A percentile compares a stretch with the other conserved stretches of the same genome.
Conservation (phyloP, 2,888 invertebrate species). For the Napeogenes inachia region DNA sequence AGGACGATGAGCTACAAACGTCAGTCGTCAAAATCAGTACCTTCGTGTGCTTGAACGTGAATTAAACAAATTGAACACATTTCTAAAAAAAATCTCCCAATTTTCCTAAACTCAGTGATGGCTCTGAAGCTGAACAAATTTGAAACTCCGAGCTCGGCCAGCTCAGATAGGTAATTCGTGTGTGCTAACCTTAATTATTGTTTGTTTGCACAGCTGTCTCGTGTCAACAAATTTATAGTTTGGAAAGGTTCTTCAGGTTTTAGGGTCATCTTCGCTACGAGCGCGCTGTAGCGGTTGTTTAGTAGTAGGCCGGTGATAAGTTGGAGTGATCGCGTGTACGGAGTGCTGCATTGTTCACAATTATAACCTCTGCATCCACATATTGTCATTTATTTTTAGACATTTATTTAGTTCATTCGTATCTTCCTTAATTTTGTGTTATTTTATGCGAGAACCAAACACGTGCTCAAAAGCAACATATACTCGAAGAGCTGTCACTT, state of each 20-base stretch:
- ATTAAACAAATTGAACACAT: constrained; percentile 38
- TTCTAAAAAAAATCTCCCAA: constrained; percentile 29
- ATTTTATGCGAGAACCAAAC: constrained; percentile 46
- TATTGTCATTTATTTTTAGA: constrained; percentile 74
- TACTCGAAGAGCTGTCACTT: constrained; percentile 32
- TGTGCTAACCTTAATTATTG: constrained; percentile 57
- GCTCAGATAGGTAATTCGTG: constrained; percentile 89
- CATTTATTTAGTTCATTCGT: constrained; percentile 67
- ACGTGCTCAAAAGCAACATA: constrained; percentile 55
- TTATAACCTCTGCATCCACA: constrained; percentile 64
- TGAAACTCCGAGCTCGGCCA: constrained; percentile 93
- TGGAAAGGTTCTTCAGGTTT: constrained; percentile 43
- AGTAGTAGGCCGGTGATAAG: constrained; percentile 48
- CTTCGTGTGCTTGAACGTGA: constrained; percentile 47
- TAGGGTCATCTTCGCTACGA: constrained; percentile 54
- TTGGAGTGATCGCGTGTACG: constrained; percentile 39
- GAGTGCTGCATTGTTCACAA: constrained; percentile 37
- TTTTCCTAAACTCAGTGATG: constrained; percentile 46
- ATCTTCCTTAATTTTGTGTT: constrained; percentile 54
- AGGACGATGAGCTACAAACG: constrained; percentile 20
- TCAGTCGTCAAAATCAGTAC: constrained; percentile 28
- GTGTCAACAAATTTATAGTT: constrained; percentile 54
- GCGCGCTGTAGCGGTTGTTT: constrained; percentile 42
- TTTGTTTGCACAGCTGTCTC: constrained; percentile 72
- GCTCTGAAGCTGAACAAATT: constrained; percentile 79